phyloP scores from a whole-genome alignment of 2,113 vertebrate genomes.

The Actinemys pallida region DNA sequence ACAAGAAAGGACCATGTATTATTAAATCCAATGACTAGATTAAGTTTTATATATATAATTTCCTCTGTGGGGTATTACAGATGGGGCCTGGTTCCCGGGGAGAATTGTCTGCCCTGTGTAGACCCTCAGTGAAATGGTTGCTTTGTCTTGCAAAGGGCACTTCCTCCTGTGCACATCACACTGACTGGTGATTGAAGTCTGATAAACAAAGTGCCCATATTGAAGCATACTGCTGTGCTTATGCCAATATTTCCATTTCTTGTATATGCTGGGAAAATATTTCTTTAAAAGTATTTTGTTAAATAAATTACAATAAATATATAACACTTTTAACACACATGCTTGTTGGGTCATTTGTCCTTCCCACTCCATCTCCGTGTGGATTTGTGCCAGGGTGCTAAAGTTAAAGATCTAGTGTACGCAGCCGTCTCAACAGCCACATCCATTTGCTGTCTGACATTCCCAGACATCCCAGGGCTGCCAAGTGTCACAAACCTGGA shows the following conservation, averaged over 20 bases:
- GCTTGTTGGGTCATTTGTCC: slow-evolving; percentile 49
- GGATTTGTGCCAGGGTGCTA: neutral
- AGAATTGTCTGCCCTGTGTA: neutral
- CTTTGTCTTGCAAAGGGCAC: slow-evolving; percentile 41
- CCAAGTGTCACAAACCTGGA: fast-evolving
- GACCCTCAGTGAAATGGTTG: slow-evolving; percentile 29
- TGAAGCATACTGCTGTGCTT: slow-evolving; percentile 56
- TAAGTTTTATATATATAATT: neutral
- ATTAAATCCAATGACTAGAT: neutral
- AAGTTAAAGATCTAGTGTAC: neutral
- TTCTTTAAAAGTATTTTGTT: slow-evolving; percentile 77
- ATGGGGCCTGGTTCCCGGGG: neutral
- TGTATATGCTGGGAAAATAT: slow-evolving; percentile 64
- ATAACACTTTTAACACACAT: slow-evolving; percentile 69
- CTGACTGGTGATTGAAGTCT: slow-evolving; percentile 51
- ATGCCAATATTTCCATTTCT: slow-evolving; percentile 34
- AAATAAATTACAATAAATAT: slow-evolving; percentile 81
- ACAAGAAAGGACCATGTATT: neutral
- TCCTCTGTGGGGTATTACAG: slow-evolving; percentile 56
- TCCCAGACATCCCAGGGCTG: neutral
- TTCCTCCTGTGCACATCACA: neutral
- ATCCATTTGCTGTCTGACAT: neutral
- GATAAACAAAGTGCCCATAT: slow-evolving; percentile 47
- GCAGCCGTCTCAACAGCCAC: neutral
- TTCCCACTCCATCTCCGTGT: neutral